These are phyloP conservation scores for Danionella cerebrum DNA, from an alignment of 2,113 vertebrate genomes.

Conservation along the genomic window DNA sequence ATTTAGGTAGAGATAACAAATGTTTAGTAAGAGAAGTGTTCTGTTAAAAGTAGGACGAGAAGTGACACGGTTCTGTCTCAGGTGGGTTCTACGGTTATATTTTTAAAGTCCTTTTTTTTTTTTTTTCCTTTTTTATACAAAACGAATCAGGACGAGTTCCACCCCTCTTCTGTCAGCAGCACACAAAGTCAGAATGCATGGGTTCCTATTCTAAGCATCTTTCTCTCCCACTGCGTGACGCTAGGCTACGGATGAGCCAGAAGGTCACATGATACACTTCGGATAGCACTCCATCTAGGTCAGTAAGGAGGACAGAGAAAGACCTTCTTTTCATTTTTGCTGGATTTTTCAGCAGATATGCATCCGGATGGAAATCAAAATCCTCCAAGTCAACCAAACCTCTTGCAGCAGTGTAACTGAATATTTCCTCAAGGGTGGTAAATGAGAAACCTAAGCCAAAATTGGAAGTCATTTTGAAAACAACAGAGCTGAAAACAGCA, in stretches of 20 bases:
- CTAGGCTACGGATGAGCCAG: slow-evolving; percentile 32
- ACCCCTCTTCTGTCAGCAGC: slow-evolving; percentile 45
- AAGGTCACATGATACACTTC: slow-evolving; percentile 41
- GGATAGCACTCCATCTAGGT: slow-evolving; percentile 60
- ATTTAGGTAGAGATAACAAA: slow-evolving; percentile 46
- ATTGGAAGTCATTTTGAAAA: no score
- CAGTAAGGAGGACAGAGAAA: slow-evolving; percentile 57
- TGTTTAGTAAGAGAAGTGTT: slow-evolving; percentile 48
- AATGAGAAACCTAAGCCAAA: background rate
- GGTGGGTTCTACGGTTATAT: slow-evolving; percentile 64
- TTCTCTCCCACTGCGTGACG: slow-evolving; percentile 15
- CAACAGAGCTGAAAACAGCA: no score
- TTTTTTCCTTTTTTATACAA: slow-evolving; percentile 47
- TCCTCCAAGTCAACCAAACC: slow-evolving; percentile 23
- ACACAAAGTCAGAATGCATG: slow-evolving; percentile 42
- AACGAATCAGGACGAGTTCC: slow-evolving; percentile 60
- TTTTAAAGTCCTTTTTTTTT: slow-evolving; percentile 59
- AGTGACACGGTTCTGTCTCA: slow-evolving; percentile 69
- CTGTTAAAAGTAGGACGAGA: slow-evolving; percentile 63
- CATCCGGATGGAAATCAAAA: slow-evolving; percentile 29
- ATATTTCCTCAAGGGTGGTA: slow-evolving; percentile 23
- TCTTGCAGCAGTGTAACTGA: slow-evolving; percentile 16
- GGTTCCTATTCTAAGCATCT: slow-evolving; percentile 44
- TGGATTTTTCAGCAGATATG: slow-evolving; percentile 16
- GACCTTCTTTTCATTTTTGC: slow-evolving; percentile 34